phyloP scores from a whole-genome alignment of 2,888 invertebrate species.

The Chymomyza fuscimana region DNA sequence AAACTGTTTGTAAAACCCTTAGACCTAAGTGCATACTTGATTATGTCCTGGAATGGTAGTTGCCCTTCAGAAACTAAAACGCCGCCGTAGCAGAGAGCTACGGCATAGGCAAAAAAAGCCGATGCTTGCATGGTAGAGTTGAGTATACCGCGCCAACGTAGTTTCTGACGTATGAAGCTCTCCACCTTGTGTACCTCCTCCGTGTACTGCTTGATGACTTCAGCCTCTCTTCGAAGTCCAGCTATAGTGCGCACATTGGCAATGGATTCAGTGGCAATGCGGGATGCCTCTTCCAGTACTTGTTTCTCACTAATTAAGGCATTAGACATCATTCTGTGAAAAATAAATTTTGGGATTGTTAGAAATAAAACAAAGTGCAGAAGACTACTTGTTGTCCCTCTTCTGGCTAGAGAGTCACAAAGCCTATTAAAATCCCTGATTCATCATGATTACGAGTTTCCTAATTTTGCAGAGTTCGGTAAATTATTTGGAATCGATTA shows the following conservation, averaged over 20 bases:
- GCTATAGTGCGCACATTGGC: conserved; percentile 86
- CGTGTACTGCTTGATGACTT: conserved; percentile 83
- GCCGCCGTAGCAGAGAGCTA: conserved; percentile 87
- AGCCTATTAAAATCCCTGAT: too few species aligned
- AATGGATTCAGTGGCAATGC: conserved; percentile 88
- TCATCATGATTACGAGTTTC: too few species aligned
- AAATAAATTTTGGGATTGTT: background rate
- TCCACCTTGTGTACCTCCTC: conserved; percentile 82
- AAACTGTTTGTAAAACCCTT: too few species aligned
- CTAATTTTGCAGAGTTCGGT: too few species aligned
- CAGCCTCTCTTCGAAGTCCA: conserved; percentile 84
- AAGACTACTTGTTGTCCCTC: too few species aligned
- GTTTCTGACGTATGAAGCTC: conserved; percentile 81
- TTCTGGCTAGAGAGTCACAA: too few species aligned
- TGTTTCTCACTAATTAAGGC: conserved; percentile 83
- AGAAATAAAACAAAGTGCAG: too few species aligned
- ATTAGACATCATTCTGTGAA: conserved; percentile 81
- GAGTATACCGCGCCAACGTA: conserved; percentile 84
- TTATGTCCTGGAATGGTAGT: conserved; percentile 85
- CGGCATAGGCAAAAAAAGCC: conserved; percentile 87
- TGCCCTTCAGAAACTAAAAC: conserved; percentile 84
- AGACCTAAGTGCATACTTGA: conserved; percentile 82
- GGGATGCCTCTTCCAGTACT: conserved; percentile 85
- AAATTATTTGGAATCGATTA: too few species aligned
- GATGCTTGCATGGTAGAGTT: conserved; percentile 87